Percentiles rank a stretch among this genome's conserved stretches.
Evolutionary conservation across 1,140 invertebrate genomes (phyloP).

Genomic region (Hesperophylax magnus): DNA sequence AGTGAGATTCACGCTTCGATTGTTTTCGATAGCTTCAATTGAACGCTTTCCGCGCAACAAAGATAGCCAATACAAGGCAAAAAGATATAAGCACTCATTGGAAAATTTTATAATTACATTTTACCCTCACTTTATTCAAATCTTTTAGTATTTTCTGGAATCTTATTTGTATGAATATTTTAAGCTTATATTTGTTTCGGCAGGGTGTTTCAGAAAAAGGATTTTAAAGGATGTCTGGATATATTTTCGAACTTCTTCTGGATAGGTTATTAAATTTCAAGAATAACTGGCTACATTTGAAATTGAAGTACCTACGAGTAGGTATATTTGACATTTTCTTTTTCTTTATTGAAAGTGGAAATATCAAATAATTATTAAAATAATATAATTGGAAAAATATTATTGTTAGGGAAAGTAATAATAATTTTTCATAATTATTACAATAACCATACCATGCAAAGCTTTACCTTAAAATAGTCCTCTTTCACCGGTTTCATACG

Average conservation of each 20-base stretch:
- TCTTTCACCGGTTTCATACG: too few species aligned
- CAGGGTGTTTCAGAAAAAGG: background rate
- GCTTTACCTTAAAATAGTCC: too few species aligned
- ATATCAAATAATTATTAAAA: too few species aligned
- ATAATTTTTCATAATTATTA: too few species aligned
- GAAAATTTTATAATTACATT: background rate
- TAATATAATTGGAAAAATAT: too few species aligned
- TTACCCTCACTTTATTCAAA: background rate
- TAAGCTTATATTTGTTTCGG: background rate
- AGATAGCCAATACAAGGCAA: background rate
- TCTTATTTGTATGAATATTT: background rate
- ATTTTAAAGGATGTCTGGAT: background rate
- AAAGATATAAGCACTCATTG: background rate
- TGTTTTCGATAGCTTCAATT: slow-evolving; percentile 4
- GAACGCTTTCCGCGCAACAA: background rate
- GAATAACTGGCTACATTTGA: background rate
- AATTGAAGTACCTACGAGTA: background rate
- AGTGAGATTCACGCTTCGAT: slow-evolving; percentile 5
- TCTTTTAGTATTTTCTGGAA: background rate
- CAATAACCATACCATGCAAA: too few species aligned
- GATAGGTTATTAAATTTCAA: background rate
- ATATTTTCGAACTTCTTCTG: background rate
- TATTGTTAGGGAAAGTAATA: too few species aligned
- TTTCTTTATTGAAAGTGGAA: too few species aligned
- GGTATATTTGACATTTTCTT: background rate